Evolutionary conservation across 2,888 invertebrate genomes (phyloP), one percentile per base, ranked within the genome.

Genomic region (Sesamia inferens): DNA sequence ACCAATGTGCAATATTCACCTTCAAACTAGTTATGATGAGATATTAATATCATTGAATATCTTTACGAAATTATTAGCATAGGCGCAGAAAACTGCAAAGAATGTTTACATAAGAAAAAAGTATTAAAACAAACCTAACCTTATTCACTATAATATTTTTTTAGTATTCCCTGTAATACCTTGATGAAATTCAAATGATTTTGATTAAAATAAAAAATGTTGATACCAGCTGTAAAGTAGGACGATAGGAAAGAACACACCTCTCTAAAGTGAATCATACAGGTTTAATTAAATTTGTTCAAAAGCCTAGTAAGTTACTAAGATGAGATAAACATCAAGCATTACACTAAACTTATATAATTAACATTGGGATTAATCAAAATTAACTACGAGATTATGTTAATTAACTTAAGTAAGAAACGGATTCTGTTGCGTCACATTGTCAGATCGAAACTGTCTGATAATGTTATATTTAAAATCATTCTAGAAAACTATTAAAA

Each of bases 61-160:
- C 31, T 31, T 2, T 14, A 19, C 2, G 13, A 16, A 44, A 19
- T 39, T 24, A 24, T 42, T n/a, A n/a, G n/a, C 5, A 39, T 19
- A 0, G 14, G 2, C 42, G 13, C 16, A 42, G 8, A 55, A 55
- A 39, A 16, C 2, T 3, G 39, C 11, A 22, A 44, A 47, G 0
- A 5, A 47, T 14, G 5, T 80, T 39, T 39, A 39, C 3, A 31
- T 31, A 31, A 31, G 31, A 31, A 31, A 31, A 31, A 31, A 31
- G 3, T 31, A 2, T 31, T 31, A 31, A 31, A 31, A 31, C 31
- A 31, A 31, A 31, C 31, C 90, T 98, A 96, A 98, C 98, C 0
- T 98, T 98, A 93, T 98, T 98, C 22, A 98, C 98, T 98, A 0
- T 31, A 97, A 96, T 97, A 98, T 94, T 98, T 98, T 87, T 88